These are phyloP conservation scores for Cheirogaleus medius DNA, from an alignment of 2,113 vertebrate genomes.

Conservation along the genomic window DNA sequence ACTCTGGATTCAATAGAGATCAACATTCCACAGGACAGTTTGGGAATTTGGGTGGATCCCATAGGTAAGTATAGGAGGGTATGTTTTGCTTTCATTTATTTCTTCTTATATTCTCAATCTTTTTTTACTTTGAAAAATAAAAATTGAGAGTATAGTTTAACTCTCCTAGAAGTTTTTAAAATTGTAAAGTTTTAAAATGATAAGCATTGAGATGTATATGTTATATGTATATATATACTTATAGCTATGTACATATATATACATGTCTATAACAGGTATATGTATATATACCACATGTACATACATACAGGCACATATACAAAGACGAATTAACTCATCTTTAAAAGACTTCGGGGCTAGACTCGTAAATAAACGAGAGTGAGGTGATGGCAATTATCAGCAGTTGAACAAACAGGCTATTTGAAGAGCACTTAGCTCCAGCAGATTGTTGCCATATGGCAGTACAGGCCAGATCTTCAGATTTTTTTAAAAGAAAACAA, in stretches of 20 bases:
- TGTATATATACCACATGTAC: accelerated
- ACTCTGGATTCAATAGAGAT: slow-evolving; percentile 81
- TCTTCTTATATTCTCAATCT: neutral
- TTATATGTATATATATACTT: neutral
- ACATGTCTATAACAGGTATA: neutral
- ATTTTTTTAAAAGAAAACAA: neutral
- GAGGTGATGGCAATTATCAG: neutral
- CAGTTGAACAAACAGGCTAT: neutral
- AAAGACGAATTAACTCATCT: neutral
- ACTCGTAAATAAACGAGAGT: neutral
- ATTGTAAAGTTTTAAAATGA: neutral
- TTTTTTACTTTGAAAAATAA: neutral
- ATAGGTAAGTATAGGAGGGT: slow-evolving; percentile 84
- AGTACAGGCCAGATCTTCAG: neutral
- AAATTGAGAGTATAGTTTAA: neutral
- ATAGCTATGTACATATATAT: neutral
- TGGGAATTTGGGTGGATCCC: slow-evolving; percentile 93
- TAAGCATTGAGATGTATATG: neutral
- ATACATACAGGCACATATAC: neutral
- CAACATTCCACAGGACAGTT: slow-evolving; percentile 82
- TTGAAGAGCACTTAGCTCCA: neutral
- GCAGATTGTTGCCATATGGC: neutral
- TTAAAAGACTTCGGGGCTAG: neutral
- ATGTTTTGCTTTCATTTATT: neutral
- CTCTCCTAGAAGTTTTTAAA: neutral